phyloP scores from a whole-genome alignment of 2,113 vertebrate species.

The Falco punctatus region DNA sequence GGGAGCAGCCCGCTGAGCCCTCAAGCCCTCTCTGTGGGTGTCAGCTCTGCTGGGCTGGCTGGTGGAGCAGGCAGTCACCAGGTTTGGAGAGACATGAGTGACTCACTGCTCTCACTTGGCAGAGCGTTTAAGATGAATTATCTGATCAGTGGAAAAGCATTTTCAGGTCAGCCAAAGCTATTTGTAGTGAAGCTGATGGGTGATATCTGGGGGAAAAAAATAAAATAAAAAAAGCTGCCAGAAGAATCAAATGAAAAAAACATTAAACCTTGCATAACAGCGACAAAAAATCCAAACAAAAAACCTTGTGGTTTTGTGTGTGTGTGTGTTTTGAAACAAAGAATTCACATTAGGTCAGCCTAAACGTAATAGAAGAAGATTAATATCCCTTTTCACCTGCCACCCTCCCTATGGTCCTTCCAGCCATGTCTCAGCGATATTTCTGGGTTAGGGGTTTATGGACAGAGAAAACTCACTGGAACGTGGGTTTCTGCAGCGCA shows the following conservation, averaged over 20 bases:
- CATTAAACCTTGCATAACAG: background rate
- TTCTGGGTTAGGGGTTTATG: background rate
- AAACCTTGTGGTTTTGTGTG: background rate
- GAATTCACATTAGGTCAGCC: background rate
- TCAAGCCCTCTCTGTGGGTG: no score
- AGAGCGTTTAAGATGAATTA: background rate
- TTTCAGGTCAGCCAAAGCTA: constrained; percentile 16
- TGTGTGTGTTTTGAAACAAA: background rate
- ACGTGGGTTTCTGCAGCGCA: background rate
- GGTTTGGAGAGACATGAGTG: background rate
- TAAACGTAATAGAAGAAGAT: background rate
- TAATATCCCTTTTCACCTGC: background rate
- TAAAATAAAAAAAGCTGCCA: background rate
- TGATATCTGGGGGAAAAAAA: background rate
- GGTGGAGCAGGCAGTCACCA: background rate
- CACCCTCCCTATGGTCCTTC: background rate
- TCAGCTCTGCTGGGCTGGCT: background rate
- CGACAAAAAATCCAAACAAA: background rate
- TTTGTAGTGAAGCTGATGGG: background rate
- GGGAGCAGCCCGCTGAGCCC: no score
- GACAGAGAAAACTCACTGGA: background rate
- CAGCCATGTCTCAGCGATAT: background rate
- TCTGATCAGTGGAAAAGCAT: background rate
- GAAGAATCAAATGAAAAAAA: background rate
- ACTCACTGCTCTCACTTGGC: constrained; percentile 24